These are phyloP conservation scores for Campoplex nolae DNA, from an alignment of 2,888 invertebrate species.

Conservation along the genomic window DNA sequence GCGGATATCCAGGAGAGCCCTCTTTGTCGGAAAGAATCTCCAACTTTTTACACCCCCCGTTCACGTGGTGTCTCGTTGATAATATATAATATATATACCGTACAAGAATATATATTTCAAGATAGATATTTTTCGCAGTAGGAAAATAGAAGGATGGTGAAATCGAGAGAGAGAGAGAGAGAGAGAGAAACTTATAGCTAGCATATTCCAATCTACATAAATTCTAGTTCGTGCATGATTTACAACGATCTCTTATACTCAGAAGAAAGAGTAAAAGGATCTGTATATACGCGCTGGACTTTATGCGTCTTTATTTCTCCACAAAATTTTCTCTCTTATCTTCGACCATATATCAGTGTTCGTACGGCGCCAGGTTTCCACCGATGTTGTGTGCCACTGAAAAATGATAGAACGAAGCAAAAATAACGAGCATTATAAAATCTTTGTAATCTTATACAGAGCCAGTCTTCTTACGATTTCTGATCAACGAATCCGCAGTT, in stretches of 20 bases:
- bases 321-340: slow-evolving; percentile 17
- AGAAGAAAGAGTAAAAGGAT: slow-evolving; percentile 49
- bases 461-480: neutral
- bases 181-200: neutral
- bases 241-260: slow-evolving; percentile 46
- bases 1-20: neutral
- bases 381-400: neutral
- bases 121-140: slow-evolving; percentile 10
- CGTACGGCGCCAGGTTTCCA: neutral
- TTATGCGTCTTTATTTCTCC: slow-evolving; percentile 13
- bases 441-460: too few relatives aligned
- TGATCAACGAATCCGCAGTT: neutral
- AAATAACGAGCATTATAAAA: neutral
- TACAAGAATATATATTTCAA: slow-evolving; percentile 34
- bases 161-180: neutral
- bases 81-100: neutral
- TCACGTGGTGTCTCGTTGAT: neutral
- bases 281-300: neutral
- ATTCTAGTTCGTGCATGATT: slow-evolving; percentile 64
- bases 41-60: slow-evolving; percentile 23
- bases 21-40: slow-evolving; percentile 23
- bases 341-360: slow-evolving; percentile 7
- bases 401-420: neutral
- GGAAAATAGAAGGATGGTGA: neutral
- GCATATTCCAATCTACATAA: slow-evolving; percentile 72